phyloP scores from a whole-genome alignment of 2,797 vertebrate species.

The Tenualosa ilisha region DNA sequence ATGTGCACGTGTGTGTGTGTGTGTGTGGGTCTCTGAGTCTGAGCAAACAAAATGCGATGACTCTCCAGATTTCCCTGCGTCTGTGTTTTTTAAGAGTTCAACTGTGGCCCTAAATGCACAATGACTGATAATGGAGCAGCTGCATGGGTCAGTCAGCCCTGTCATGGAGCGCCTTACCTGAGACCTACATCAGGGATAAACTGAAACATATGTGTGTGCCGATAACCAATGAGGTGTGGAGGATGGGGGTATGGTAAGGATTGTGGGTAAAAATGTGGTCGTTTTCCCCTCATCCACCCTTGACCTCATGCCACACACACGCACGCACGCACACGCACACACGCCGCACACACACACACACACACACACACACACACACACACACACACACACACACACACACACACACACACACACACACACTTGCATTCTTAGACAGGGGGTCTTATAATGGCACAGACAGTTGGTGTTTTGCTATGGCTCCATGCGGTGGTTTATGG shows the following conservation, averaged over 20 bases:
- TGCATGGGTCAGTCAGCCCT: neutral
- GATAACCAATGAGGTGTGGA: neutral
- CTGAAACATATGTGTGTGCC: neutral
- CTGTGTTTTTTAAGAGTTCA: neutral
- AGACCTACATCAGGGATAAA: constrained; percentile 25
- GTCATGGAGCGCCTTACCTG: neutral
- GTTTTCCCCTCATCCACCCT: constrained; percentile 60
- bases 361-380: constrained; percentile 25
- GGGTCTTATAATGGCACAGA: constrained; percentile 68
- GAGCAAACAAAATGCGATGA: neutral
- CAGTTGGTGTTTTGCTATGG: constrained; percentile 72
- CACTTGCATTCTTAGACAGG: constrained; percentile 43
- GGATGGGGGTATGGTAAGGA: neutral
- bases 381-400: constrained; percentile 44
- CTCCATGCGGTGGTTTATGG: constrained; percentile 65
- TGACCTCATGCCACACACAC: constrained; percentile 51
- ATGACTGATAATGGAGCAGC: neutral
- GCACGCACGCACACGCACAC: constrained; percentile 27
- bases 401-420: constrained; percentile 46
- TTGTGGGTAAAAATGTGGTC: neutral
- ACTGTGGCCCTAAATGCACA: neutral
- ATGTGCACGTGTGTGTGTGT: neutral
- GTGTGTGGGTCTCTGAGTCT: neutral
- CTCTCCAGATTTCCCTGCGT: neutral
- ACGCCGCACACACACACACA: constrained; percentile 39